phyloP scores from a whole-genome alignment of 2,797 vertebrate genomes.

The Sebastiscus albofasciatus region DNA sequence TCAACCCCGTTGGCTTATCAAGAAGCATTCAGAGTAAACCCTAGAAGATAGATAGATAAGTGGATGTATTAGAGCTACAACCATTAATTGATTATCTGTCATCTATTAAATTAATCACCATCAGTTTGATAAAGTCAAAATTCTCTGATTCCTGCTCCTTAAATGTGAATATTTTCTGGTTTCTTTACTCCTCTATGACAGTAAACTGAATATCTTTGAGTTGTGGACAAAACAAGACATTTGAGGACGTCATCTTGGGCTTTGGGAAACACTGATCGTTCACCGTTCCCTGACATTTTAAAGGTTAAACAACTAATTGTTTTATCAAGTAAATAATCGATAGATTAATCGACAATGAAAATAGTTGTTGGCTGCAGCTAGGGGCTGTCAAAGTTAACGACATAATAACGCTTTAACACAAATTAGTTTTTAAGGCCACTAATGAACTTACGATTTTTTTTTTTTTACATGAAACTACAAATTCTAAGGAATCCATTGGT shows the following conservation, averaged over 20 bases:
- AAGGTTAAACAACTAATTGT: background rate
- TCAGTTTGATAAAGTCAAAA: no score
- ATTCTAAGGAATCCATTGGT: no score
- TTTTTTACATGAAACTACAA: no score
- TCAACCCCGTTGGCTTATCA: constrained; percentile 44
- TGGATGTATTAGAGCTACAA: background rate
- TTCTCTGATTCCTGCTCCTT: no score
- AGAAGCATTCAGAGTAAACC: constrained; percentile 14
- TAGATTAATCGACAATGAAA: background rate
- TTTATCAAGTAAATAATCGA: background rate
- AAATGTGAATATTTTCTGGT: accelerated
- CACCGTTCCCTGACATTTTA: background rate
- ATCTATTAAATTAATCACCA: background rate
- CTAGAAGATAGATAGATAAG: background rate
- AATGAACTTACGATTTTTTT: no score
- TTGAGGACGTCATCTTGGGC: background rate
- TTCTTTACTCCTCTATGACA: accelerated
- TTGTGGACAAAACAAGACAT: background rate
- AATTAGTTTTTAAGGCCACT: no score
- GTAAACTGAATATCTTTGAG: background rate
- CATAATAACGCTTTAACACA: no score
- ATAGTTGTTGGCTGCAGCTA: background rate
- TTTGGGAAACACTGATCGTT: background rate
- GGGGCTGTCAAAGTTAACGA: no score
- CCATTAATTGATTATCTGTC: background rate